Evolutionary conservation across 2,113 vertebrate genomes (phyloP).

Genomic region (Neofelis nebulosa): DNA sequence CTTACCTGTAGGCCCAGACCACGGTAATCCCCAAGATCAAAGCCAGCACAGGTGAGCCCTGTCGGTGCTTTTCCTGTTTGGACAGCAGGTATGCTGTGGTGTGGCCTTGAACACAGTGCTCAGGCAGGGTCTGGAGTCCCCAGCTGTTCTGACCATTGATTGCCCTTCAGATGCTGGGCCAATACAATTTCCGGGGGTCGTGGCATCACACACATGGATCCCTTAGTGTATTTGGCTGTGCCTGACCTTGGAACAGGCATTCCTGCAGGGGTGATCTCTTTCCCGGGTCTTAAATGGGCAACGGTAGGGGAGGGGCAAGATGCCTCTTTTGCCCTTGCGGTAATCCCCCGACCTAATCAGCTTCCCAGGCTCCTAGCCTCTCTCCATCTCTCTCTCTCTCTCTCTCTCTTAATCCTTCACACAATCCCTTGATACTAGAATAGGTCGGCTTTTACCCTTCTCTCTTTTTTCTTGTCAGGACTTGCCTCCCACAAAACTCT

Average conservation of each 20-base stretch:
- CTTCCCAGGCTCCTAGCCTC: background rate
- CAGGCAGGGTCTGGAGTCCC: background rate
- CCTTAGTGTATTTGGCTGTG: background rate
- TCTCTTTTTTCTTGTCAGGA: background rate
- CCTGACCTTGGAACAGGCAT: background rate
- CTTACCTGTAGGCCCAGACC: background rate
- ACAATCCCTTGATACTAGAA: background rate
- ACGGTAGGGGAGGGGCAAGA: too few relatives aligned
- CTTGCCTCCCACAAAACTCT: background rate
- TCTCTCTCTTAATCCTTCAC: background rate
- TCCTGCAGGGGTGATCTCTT: background rate
- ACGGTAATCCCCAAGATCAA: too few relatives aligned
- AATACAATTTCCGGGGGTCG: background rate
- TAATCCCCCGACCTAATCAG: background rate
- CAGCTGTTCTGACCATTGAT: background rate
- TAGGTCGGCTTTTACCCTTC: background rate
- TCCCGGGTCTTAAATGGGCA: background rate
- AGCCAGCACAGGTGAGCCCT: background rate
- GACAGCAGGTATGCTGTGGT: background rate
- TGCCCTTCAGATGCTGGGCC: background rate
- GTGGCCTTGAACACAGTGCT: too few relatives aligned
- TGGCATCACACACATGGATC: background rate
- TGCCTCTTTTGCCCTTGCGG: background rate
- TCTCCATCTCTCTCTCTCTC: background rate
- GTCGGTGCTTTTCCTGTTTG: background rate